Percentiles rank a stretch among this genome's conserved stretches.
phyloP scores from a whole-genome alignment of 2,113 vertebrate species.

The Tragelaphus scriptus region DNA sequence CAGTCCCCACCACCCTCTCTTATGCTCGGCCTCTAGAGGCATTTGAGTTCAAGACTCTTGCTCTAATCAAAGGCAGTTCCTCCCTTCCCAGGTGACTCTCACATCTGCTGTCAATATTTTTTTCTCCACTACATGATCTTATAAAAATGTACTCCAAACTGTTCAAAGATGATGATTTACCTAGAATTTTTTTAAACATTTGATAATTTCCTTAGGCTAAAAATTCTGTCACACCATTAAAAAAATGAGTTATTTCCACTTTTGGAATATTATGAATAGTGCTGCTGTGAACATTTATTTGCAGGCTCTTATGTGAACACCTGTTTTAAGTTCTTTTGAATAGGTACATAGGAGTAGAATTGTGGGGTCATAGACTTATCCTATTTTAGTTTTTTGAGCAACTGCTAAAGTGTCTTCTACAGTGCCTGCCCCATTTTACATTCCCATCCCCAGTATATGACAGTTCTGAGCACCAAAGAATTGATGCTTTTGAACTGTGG shows the following conservation, averaged over 20 bases:
- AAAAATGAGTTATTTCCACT: background rate
- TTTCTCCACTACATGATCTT: background rate
- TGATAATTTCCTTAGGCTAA: background rate
- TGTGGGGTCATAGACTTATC: background rate
- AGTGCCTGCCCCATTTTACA: background rate
- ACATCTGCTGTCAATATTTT: background rate
- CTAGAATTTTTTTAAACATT: background rate
- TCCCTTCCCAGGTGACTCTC: background rate
- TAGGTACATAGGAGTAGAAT: background rate
- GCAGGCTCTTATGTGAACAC: background rate
- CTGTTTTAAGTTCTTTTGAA: background rate
- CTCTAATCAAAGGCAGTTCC: background rate
- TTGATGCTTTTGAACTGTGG: no score
- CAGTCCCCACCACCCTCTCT: rapidly evolving
- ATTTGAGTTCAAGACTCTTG: background rate
- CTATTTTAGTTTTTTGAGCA: background rate
- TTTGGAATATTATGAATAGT: background rate
- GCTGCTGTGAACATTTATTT: background rate
- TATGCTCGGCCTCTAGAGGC: background rate
- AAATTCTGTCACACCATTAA: background rate
- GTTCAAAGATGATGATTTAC: background rate
- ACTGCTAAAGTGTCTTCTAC: background rate
- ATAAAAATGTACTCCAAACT: background rate
- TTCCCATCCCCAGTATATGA: background rate
- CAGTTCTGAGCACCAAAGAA: background rate